Evolutionary conservation across 1,140 invertebrate species (phyloP).

Genomic region (Tyrophagus putrescentiae): DNA sequence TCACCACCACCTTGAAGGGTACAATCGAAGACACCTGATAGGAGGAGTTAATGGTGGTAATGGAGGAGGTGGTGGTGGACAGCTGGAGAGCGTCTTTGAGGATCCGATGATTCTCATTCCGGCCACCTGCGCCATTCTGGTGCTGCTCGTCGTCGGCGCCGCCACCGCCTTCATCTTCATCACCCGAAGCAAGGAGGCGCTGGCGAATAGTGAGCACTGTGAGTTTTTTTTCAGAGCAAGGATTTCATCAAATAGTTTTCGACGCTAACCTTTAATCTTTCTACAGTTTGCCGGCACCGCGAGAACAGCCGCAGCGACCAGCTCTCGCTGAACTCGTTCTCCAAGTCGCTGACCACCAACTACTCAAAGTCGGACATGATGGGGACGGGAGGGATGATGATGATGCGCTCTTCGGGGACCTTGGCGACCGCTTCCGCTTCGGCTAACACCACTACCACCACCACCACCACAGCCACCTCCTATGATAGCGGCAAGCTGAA

Average conservation of each 20-base stretch:
- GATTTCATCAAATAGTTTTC: background rate
- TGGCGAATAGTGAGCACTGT: constrained; percentile 12
- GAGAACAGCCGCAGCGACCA: constrained; percentile 19
- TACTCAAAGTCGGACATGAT: constrained; percentile 10
- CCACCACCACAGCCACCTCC: background rate
- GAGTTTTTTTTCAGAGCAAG: background rate
- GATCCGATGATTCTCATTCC: constrained; percentile 27
- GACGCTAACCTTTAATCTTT: background rate
- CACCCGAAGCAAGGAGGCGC: background rate
- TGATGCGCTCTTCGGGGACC: background rate
- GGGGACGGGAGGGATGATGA: background rate
- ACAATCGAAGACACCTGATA: constrained; percentile 5
- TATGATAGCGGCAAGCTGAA: background rate
- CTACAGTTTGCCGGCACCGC: constrained; percentile 12
- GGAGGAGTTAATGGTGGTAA: background rate
- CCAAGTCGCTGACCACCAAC: background rate
- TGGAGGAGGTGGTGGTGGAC: background rate
- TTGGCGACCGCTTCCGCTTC: background rate
- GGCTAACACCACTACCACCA: background rate
- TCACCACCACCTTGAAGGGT: background rate
- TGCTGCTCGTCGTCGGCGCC: constrained; percentile 25
- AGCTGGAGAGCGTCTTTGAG: constrained; percentile 20
- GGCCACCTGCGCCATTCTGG: constrained; percentile 27
- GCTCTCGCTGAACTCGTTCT: constrained; percentile 19
- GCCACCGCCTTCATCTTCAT: constrained; percentile 26